Conservation (phyloP, 2,797 vertebrate genomes). For the Tapera naevia region DNA sequence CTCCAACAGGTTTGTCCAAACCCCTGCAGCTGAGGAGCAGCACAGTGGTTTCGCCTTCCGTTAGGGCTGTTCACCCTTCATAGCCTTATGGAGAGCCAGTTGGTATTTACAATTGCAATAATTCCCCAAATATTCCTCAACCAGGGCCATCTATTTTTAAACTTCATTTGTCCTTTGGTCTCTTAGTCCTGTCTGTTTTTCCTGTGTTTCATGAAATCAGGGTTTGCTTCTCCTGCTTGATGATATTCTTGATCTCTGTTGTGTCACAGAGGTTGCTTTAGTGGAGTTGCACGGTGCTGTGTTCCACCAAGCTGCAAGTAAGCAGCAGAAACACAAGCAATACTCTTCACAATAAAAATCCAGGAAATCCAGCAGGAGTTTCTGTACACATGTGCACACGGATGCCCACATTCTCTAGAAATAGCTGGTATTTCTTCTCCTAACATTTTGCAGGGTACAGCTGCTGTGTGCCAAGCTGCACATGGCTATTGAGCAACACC, state of each 20-base stretch:
- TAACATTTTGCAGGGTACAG: background rate
- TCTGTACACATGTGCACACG: too few relatives aligned
- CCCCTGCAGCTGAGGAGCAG: background rate
- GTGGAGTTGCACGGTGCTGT: background rate
- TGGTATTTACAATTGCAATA: background rate
- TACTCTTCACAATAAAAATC: background rate
- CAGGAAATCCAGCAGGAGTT: background rate
- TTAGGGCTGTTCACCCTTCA: background rate
- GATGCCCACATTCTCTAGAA: background rate
- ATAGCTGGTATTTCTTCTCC: background rate
- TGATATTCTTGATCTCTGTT: background rate
- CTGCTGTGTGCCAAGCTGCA: background rate
- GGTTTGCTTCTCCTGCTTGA: background rate
- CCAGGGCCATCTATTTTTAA: background rate
- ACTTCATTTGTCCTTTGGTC: background rate
- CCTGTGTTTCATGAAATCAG: background rate
- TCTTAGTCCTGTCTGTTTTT: background rate
- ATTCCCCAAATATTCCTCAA: background rate
- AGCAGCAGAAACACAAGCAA: background rate
- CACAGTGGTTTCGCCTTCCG: background rate
- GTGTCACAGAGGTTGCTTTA: background rate
- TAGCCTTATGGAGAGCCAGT: background rate
- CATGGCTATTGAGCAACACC: background rate
- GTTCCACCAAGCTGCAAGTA: background rate
- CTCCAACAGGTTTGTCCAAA: conserved; percentile 69